These are phyloP conservation scores for Eueides isabella DNA, from an alignment of 1,140 invertebrate species.

Conservation along the genomic window DNA sequence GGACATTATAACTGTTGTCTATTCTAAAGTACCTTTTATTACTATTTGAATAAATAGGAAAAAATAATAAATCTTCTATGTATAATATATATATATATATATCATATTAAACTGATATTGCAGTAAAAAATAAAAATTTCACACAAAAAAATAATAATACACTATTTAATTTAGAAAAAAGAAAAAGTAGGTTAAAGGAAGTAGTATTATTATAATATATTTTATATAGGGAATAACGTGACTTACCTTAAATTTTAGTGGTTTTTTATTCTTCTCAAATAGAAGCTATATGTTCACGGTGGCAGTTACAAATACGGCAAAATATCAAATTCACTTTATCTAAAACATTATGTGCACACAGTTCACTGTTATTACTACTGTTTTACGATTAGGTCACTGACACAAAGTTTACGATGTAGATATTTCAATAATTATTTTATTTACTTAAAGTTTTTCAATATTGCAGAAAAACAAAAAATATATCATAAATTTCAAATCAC, in stretches of 20 bases:
- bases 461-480: not conserved
- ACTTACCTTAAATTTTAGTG: constrained; percentile 18
- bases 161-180: not conserved
- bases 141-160: not conserved
- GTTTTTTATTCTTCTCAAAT: constrained; percentile 4
- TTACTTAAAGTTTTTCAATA: not conserved
- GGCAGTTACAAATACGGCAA: constrained; percentile 17
- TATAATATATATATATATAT: no score
- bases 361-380: constrained; percentile 27
- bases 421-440: not conserved
- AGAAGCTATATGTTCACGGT: not conserved
- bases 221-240: not conserved
- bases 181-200: constrained; percentile 5
- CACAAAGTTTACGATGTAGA: constrained; percentile 1
- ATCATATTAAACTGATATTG: not conserved
- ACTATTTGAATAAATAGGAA: not conserved
- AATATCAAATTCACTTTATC: constrained; percentile 30
- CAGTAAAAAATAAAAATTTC: not conserved
- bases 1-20: constrained; percentile 4
- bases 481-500: not conserved
- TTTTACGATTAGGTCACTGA: constrained; percentile 29
- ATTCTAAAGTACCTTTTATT: not conserved
- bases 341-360: constrained; percentile 25
- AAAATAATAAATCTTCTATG: not conserved
- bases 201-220: not conserved